Evolutionary conservation across 2,113 vertebrate species (phyloP).

Genomic region (Tichodroma muraria): DNA sequence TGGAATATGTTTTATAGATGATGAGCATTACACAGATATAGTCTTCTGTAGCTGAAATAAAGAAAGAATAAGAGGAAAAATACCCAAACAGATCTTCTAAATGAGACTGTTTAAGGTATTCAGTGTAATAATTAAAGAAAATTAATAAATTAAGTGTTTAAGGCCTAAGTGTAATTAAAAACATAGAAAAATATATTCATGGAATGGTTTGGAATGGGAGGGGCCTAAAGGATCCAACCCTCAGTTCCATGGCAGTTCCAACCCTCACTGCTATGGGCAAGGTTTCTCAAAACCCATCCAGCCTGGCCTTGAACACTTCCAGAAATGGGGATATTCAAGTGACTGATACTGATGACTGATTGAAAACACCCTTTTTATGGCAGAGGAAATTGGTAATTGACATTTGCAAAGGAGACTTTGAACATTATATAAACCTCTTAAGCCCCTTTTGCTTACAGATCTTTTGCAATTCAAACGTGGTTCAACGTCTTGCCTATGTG

Average conservation of each 20-base stretch:
- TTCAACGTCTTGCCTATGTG: not conserved
- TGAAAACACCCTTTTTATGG: not conserved
- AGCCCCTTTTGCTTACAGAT: not conserved
- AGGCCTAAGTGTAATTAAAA: not conserved
- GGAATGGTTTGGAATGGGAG: not conserved
- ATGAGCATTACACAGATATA: not conserved
- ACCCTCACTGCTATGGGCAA: not conserved
- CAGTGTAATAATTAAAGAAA: not conserved
- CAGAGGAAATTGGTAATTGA: not conserved
- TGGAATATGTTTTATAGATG: not conserved
- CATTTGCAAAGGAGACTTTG: not conserved
- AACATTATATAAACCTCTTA: not conserved
- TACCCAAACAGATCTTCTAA: not conserved
- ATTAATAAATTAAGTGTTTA: too few relatives aligned
- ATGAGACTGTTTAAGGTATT: not conserved
- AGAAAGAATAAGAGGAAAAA: not conserved
- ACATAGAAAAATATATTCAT: not conserved
- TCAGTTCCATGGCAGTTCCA: too few relatives aligned
- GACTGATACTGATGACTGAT: not conserved
- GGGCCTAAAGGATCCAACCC: not conserved
- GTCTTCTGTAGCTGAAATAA: not conserved
- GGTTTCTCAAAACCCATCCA: not conserved
- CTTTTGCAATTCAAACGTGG: not conserved
- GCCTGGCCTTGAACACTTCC: not conserved
- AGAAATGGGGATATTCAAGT: not conserved